Base-by-base conservation (phyloP, 2,797 vertebrate genomes). In the Anabas testudineus region DNA sequence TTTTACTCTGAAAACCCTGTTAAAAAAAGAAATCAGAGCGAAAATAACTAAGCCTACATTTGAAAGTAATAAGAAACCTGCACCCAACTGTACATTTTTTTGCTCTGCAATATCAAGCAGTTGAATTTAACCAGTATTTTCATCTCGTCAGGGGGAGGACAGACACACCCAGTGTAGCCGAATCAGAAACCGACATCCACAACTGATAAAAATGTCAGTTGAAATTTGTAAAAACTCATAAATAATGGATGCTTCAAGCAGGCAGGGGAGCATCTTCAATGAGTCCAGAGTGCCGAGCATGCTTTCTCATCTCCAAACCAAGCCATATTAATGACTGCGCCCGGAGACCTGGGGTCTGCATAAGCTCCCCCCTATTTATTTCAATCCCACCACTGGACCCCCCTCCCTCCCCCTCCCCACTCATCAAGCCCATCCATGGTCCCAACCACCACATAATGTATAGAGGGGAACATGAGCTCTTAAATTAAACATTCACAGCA, bases 181-280 rank as follows among this genome's bases (percentile, higher is more conserved):
- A 82, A 88, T 84, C 74, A 77, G 55, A 87, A 67, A 81, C 73
- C 75, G 70, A 81, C 74, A 81, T 90, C 67, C 67, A 81, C 32
- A 75, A 80, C 74, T 91, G 87, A 92, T 93, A 88, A 87, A 91
- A 89, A 90, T 80, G 88, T 91, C 89, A 91, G 89, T 67, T 64
- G 62, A 88, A 92, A 91, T 93, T 90, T 89, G 85, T 86, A 87
- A 88, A 83, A 83, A 78, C 47, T 69, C 75, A 91, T 93, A 82
- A 92, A 93, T 92, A 92, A 93, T 91, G 78, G 76, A 91, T 89
- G 67, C 24, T 65, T 13, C 69, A 63, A 45, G 76, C 34, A 84
- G 79, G 80, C 83, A 82, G 76, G 84, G 87, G 89, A 88, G 88
- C 83, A 88, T 92, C 90, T 89, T 92, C 90, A 92, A 89, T 92